Evolutionary conservation across 1,140 invertebrate genomes (phyloP).

Genomic region (Orius insidiosus): DNA sequence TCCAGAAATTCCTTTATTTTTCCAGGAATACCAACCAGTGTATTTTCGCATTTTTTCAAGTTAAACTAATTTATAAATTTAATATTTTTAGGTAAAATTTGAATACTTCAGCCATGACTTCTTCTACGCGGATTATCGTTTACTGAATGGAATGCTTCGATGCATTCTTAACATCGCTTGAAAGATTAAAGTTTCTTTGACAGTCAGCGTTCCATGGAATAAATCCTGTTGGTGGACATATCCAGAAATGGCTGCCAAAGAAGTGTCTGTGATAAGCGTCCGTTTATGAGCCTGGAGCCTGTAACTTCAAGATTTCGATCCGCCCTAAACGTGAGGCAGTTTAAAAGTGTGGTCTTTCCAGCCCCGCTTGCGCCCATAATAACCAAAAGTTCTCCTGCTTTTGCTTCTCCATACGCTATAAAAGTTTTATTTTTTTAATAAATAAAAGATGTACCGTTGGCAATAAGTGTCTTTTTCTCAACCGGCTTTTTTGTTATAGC

Average conservation of each 20-base stretch:
- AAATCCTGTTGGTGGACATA: constrained; percentile 93
- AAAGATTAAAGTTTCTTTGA: constrained; percentile 75
- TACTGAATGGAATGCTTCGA: constrained; percentile 47
- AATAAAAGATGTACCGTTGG: too few species aligned
- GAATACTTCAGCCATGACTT: constrained; percentile 72
- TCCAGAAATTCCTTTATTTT: constrained; percentile 78
- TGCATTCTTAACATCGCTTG: constrained; percentile 91
- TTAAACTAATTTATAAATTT: constrained; percentile 41
- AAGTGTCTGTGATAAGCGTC: constrained; percentile 38
- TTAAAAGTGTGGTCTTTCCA: constrained; percentile 89
- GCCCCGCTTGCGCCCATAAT: constrained; percentile 90
- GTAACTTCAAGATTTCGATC: constrained; percentile 44
- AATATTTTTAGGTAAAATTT: not conserved
- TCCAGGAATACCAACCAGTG: constrained; percentile 75
- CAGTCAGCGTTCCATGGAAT: constrained; percentile 86
- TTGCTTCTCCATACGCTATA: constrained; percentile 69
- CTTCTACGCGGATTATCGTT: constrained; percentile 68
- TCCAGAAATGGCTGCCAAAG: constrained; percentile 61
- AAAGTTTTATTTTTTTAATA: constrained; percentile 1
- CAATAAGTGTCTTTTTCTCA: too few species aligned
- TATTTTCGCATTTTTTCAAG: constrained; percentile 69
- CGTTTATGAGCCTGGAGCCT: constrained; percentile 54
- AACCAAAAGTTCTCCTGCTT: constrained; percentile 75
- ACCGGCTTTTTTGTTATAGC: too few species aligned
- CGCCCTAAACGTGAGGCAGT: constrained; percentile 69